phyloP scores from a whole-genome alignment of 1,140 invertebrate species.

The Leguminivora glycinivorella region DNA sequence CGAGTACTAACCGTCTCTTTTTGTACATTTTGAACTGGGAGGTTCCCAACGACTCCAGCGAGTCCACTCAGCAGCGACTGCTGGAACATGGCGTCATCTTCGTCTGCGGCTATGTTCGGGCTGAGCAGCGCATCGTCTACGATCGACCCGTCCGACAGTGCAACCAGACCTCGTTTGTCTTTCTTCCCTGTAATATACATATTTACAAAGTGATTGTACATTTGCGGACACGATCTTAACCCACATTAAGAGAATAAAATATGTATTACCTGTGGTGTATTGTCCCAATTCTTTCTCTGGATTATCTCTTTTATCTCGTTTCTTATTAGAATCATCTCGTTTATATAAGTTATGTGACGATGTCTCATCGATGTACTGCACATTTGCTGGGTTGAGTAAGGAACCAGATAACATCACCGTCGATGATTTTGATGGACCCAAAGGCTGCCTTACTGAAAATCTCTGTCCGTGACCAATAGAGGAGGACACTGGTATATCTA shows the following conservation, averaged over 20 bases:
- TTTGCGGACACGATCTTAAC: not conserved
- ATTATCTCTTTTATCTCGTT: conserved; percentile 77
- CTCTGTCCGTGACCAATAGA: conserved; percentile 39
- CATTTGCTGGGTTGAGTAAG: conserved; percentile 76
- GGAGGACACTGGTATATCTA: conserved; percentile 12
- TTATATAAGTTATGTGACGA: conserved; percentile 79
- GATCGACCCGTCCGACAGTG: conserved; percentile 82
- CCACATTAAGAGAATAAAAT: not conserved
- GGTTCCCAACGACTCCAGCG: conserved; percentile 83
- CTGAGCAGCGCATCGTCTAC: conserved; percentile 81
- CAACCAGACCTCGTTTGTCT: conserved; percentile 82
- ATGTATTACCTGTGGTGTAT: conserved; percentile 40
- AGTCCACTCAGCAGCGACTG: conserved; percentile 81
- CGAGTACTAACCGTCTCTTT: conserved; percentile 68
- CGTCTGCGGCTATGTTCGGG: conserved; percentile 46
- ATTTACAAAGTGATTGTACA: not conserved
- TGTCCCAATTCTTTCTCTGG: conserved; percentile 70
- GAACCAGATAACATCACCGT: conserved; percentile 64
- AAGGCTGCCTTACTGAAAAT: conserved; percentile 42
- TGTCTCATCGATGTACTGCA: conserved; percentile 81
- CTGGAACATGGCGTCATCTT: conserved; percentile 68
- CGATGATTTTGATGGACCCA: conserved; percentile 57
- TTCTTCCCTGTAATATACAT: conserved; percentile 71
- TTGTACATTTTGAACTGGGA: conserved; percentile 78
- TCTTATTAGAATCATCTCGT: conserved; percentile 71